These are phyloP conservation scores for Platalea minor DNA, from an alignment of 2,797 vertebrate genomes.

Conservation along the genomic window DNA sequence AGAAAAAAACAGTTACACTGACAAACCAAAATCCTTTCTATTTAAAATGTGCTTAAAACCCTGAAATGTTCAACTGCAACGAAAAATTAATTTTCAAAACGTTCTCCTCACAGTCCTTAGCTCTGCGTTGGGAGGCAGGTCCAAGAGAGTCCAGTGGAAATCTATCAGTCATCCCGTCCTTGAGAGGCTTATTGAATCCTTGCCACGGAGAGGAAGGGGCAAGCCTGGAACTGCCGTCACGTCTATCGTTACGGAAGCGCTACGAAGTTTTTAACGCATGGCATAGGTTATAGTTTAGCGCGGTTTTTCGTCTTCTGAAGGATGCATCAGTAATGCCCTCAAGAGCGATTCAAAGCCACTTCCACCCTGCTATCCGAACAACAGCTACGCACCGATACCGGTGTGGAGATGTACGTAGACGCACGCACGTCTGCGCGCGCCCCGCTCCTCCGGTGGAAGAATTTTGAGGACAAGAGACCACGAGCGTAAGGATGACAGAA, in stretches of 20 bases:
- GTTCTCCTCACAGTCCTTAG: constrained; percentile 28
- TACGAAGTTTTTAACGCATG: background rate
- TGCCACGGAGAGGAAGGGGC: background rate
- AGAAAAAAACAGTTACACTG: background rate
- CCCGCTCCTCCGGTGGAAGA: background rate
- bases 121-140: constrained; percentile 24
- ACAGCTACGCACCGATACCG: background rate
- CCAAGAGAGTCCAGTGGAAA: constrained; percentile 8
- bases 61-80: constrained; percentile 52
- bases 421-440: background rate
- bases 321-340: constrained; percentile 20
- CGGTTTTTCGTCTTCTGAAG: background rate
- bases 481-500: background rate
- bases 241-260: background rate
- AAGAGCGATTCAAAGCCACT: background rate
- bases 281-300: background rate
- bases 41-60: constrained; percentile 60
- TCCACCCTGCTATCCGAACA: constrained; percentile 1
- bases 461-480: background rate
- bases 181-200: background rate
- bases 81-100: background rate
- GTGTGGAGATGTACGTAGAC: background rate
- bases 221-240: background rate
- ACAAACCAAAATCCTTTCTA: constrained; percentile 57
- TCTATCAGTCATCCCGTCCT: background rate